Evolutionary conservation across 2,113 vertebrate genomes (phyloP).

Genomic region (Monarcha castaneiventris): DNA sequence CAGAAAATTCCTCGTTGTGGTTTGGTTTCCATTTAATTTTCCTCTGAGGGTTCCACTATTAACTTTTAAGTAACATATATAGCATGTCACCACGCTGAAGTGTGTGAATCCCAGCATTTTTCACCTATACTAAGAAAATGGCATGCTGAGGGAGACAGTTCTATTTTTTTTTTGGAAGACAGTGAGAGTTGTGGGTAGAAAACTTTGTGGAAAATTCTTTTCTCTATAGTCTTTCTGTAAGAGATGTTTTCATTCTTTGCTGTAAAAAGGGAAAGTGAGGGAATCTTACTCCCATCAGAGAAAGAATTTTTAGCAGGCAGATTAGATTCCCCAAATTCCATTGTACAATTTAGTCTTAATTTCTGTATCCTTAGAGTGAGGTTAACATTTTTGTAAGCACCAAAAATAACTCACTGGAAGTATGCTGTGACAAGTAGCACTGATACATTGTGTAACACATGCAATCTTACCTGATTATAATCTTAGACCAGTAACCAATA

Average conservation of each 20-base stretch:
- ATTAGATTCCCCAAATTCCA: not conserved
- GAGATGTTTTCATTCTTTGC: not conserved
- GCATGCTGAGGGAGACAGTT: not conserved
- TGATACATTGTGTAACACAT: accelerated
- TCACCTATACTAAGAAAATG: not conserved
- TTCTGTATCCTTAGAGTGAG: not conserved
- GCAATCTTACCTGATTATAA: not conserved
- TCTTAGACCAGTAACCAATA: not conserved
- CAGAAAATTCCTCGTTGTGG: not conserved
- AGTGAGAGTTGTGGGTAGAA: not conserved
- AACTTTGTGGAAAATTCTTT: not conserved
- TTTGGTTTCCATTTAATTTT: not conserved
- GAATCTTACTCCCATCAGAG: not conserved
- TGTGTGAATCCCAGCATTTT: not conserved
- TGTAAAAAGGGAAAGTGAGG: not conserved
- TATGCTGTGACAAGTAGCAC: not conserved
- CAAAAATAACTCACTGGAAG: not conserved
- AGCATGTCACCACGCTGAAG: not conserved
- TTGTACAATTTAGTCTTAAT: not conserved
- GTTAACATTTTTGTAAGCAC: not conserved
- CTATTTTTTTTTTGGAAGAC: not conserved
- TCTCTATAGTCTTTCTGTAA: not conserved
- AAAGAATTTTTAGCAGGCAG: not conserved
- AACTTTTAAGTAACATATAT: not conserved
- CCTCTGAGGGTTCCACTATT: not conserved